Evolutionary conservation across 2,113 vertebrate species (phyloP), one percentile per base, ranked within the genome.

Genomic region (Archocentrus centrarchus): DNA sequence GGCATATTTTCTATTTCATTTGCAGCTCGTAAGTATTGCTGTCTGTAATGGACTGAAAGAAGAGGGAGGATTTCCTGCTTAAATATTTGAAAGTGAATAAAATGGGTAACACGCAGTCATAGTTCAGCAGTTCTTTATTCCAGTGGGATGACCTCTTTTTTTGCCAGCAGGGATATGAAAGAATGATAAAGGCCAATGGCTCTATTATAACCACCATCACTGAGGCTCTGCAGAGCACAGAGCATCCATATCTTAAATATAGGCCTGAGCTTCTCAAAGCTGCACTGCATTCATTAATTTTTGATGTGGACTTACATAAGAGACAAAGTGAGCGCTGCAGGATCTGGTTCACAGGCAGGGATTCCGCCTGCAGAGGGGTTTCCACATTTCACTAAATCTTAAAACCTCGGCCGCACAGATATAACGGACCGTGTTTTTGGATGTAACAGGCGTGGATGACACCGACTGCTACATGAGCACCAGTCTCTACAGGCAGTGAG

Each of bases 261-360:
- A 87, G 79, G 83, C 41, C 84, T 3, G 50, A 70, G 81, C 47
- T 53, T 81, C 80, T 63, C 59, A 20, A 80, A 81, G 84, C 77
- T 79, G 79, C 80, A 86, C 78, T 77, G 80, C 83, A 59, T 62
- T 83, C 83, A 75, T 93, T 87, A 88, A 92, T 93, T 84, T 85
- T 93, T 59, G 70, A 93, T 91, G 86, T 75, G 24, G 20, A 81
- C 88, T 94, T 89, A 86, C 85, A 73, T 92, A 93, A 93, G 86
- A 88, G 47, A 73, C 81, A 59, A 80, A 79, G 75, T 62, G 63
- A 27, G 50, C 1, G 3, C 77, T 50, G 70, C 81, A 77, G 83
- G 59, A 79, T 88, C 44, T 68, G 55, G 60, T 77, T 86, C 83
- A 80, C 75, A 27, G 66, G 86, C 86, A 35, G 89, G 90, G 82